Conservation (phyloP, 2,113 vertebrate species). For the Perca schrenkii region DNA sequence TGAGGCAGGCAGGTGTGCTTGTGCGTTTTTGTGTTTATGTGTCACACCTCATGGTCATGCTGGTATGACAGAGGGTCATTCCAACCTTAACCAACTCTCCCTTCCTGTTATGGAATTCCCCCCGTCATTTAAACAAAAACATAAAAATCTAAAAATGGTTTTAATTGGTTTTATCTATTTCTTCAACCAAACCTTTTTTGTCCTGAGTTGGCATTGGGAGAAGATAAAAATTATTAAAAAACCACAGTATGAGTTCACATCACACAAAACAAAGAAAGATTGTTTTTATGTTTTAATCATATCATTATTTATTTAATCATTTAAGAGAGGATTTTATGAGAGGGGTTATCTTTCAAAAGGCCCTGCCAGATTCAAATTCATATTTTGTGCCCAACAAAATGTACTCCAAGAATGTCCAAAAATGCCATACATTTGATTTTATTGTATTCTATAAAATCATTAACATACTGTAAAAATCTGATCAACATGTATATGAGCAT, state of each 20-base stretch:
- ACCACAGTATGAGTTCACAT: not conserved
- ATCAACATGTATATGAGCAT: no score
- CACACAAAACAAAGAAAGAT: no score
- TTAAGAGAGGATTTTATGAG: no score
- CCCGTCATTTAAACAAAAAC: constrained; percentile 19
- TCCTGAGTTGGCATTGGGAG: not conserved
- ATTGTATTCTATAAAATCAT: no score
- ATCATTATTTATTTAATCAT: no score
- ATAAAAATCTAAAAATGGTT: not conserved
- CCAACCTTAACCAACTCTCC: constrained; percentile 50
- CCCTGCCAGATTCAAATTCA: no score
- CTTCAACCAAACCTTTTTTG: not conserved
- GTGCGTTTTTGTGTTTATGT: not conserved
- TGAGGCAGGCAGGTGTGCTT: constrained; percentile 15
- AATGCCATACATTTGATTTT: no score
- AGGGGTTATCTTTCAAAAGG: no score
- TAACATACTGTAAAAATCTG: no score
- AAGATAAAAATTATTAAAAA: not conserved
- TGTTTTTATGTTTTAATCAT: no score
- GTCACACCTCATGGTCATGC: constrained; percentile 6
- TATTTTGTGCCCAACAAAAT: no score
- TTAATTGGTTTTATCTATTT: not conserved
- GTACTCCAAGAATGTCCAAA: no score
- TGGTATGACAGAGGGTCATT: constrained; percentile 47
- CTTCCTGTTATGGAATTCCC: constrained; percentile 74